A percentile compares a stretch with the other conserved stretches of the same genome.
Evolutionary conservation across 2,797 vertebrate genomes (phyloP).

Genomic region (Acanthornis magna): DNA sequence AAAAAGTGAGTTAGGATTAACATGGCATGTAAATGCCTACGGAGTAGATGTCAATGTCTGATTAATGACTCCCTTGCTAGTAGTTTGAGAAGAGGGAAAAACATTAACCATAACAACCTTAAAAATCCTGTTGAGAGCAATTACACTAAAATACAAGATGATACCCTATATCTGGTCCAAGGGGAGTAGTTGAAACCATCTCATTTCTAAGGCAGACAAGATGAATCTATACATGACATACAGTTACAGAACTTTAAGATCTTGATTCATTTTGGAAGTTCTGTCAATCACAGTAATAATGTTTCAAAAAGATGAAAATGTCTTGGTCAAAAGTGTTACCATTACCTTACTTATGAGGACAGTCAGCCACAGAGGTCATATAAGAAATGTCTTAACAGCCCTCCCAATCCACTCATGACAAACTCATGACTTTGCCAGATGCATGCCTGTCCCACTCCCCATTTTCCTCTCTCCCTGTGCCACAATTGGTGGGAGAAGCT

Average conservation of each 20-base stretch:
- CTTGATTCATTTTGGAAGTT: background rate
- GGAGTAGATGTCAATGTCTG: background rate
- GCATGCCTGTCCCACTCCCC: fast-evolving
- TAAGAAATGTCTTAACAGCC: background rate
- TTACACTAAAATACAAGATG: background rate
- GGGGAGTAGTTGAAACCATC: background rate
- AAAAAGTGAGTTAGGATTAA: background rate
- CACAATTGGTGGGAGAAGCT: background rate
- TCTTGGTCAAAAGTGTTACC: background rate
- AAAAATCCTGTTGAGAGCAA: background rate
- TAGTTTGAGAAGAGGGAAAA: background rate
- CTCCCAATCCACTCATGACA: background rate
- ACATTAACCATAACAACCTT: background rate
- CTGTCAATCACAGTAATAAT: background rate
- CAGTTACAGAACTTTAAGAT: background rate
- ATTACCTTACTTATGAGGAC: background rate
- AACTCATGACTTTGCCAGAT: background rate
- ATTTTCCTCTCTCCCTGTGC: background rate
- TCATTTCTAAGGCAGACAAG: background rate
- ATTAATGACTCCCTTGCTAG: background rate
- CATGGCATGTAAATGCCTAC: fast-evolving
- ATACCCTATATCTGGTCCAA: background rate
- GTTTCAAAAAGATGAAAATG: background rate
- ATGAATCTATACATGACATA: background rate
- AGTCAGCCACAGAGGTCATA: background rate